phyloP scores from a whole-genome alignment of 2,888 invertebrate genomes.

The Caenorhabditis sp. region DNA sequence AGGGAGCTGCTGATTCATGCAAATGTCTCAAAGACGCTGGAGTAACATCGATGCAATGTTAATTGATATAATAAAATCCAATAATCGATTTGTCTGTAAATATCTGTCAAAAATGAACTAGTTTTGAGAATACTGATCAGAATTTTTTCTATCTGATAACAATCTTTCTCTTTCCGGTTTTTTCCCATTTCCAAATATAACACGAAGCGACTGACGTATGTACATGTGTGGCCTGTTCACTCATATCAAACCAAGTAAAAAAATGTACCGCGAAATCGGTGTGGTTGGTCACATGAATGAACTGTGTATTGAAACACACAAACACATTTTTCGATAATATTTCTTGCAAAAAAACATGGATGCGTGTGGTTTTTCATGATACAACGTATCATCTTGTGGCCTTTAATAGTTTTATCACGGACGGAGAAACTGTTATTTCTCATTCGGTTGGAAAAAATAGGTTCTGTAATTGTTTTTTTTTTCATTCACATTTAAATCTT shows the following conservation, averaged over 20 bases:
- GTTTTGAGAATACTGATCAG: background rate
- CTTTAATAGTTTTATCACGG: too few species aligned
- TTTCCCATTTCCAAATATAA: background rate
- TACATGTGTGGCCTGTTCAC: background rate
- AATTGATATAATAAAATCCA: constrained; percentile 9
- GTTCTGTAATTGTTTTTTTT: too few species aligned
- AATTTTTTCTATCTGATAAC: too few species aligned
- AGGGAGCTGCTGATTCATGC: constrained; percentile 61
- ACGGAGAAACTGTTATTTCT: too few species aligned
- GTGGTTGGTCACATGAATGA: background rate
- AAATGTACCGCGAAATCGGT: background rate
- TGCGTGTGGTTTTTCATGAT: too few species aligned
- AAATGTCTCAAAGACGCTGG: constrained; percentile 64
- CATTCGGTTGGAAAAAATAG: too few species aligned
- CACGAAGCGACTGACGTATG: background rate
- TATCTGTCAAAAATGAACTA: background rate
- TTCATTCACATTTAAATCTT: too few species aligned
- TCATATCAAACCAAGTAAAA: background rate
- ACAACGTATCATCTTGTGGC: too few species aligned
- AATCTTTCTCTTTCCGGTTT: background rate
- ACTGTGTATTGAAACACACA: background rate
- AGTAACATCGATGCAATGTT: constrained; percentile 41
- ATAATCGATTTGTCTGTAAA: background rate
- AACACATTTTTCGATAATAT: background rate
- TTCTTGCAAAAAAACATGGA: too few species aligned